Evolutionary conservation across 2,113 vertebrate genomes (phyloP), one percentile per base, ranked within the genome.

Genomic region (Pseudolaguvia tuberculata): DNA sequence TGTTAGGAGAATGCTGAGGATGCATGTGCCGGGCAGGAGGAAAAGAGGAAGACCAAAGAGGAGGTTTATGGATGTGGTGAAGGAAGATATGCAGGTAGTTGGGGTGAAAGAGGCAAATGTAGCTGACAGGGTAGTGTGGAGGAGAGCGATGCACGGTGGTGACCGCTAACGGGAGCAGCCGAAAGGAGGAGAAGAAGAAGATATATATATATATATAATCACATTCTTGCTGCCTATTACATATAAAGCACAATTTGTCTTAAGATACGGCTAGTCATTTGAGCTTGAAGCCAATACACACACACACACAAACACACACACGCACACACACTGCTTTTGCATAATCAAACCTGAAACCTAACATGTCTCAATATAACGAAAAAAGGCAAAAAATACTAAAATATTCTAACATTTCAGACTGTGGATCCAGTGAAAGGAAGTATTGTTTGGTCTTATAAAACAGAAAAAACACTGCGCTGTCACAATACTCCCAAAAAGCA

Each of bases 351-450:
- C 80, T 68, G 74, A 31, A 73, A 77, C 42, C 53, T 48, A n/a
- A n/a, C n/a, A 73, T 58, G 52, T 66, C 47, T 31, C 39, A 59
- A 52, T 67, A 42, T 45, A 56, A 50, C 50, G n/a, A n/a, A n/a
- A n/a, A n/a, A n/a, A n/a, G n/a, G n/a, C n/a, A 69, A 62, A 31
- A 55, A 62, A 84, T 79, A 82, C 79, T 85, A 80, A 79, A 72
- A 75, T 82, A 78, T 73, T 83, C 81, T 73, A 83, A 76, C 47
- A 58, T 73, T 63, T 58, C 66, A 50, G 58, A 67, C 63, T 73
- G 56, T 74, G 50, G 77, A 80, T 80, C 70, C 78, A 77, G 81
- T 70, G 81, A 72, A 71, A 67, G 52, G 48, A 50, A 55, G 63
- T 51, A 51, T 51, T 55, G 47, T 20, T 31, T 70, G 70, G 51